These are phyloP conservation scores for Proterorhinus semilunaris DNA, from an alignment of 2,113 vertebrate genomes.

Conservation along the genomic window DNA sequence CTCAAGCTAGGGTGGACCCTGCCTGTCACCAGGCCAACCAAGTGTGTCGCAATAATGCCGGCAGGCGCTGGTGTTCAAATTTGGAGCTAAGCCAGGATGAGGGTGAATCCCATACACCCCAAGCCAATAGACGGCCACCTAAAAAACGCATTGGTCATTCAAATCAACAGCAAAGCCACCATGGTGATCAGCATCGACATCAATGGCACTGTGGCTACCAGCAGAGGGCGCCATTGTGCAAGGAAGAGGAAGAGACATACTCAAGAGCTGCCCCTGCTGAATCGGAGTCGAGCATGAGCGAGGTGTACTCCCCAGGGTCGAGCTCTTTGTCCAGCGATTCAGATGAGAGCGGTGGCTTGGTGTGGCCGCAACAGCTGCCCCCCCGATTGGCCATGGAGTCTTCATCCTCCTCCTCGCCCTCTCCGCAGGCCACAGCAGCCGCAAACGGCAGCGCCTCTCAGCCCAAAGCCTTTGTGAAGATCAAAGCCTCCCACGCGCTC, in stretches of 20 bases:
- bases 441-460: conserved; percentile 43
- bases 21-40: conserved; percentile 59
- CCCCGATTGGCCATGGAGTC: conserved; percentile 69
- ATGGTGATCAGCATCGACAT: conserved; percentile 34
- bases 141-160: conserved; percentile 53
- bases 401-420: conserved; percentile 68
- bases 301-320: conserved; percentile 81
- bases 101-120: conserved; percentile 46
- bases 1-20: conserved; percentile 38
- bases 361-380: conserved; percentile 90
- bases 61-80: conserved; percentile 85
- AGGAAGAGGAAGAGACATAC: conserved; percentile 58
- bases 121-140: conserved; percentile 39
- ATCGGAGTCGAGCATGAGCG: conserved; percentile 82
- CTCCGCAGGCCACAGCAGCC: conserved; percentile 58
- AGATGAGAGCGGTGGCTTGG: conserved; percentile 86
- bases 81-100: conserved; percentile 84
- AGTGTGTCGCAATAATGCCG: conserved; percentile 30
- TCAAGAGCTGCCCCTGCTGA: conserved; percentile 46
- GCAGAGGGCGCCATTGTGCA: conserved; percentile 66
- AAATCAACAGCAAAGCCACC: conserved; percentile 36
- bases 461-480: conserved; percentile 87
- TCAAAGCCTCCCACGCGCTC: conserved; percentile 91
- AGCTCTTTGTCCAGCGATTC: conserved; percentile 86
- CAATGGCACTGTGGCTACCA: conserved; percentile 47